These are phyloP conservation scores for Emys orbicularis DNA, from an alignment of 2,797 vertebrate species.

Conservation along the genomic window DNA sequence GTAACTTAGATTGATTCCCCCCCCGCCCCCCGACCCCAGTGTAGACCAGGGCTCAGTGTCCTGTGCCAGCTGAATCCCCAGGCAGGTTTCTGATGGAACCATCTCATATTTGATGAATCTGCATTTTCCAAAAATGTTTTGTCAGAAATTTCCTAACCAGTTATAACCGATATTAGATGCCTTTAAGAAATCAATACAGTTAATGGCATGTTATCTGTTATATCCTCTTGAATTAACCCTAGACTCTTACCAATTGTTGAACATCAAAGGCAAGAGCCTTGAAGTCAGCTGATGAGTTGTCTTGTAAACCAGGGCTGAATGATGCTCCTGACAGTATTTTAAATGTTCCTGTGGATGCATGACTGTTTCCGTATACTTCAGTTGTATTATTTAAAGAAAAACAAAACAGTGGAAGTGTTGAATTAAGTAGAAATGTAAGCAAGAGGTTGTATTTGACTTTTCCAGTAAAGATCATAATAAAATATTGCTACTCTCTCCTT, in stretches of 20 bases:
- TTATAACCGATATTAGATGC: not conserved
- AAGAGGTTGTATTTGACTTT: not conserved
- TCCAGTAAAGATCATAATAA: not conserved
- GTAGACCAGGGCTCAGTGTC: not conserved
- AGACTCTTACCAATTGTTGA: constrained; percentile 80
- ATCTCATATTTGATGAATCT: not conserved
- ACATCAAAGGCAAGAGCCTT: constrained; percentile 85
- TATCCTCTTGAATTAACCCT: not conserved
- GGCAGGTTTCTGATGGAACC: not conserved
- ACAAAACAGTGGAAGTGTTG: not conserved
- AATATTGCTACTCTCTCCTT: not conserved
- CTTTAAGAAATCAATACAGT: not conserved
- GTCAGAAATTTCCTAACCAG: not conserved
- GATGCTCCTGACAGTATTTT: constrained; percentile 79
- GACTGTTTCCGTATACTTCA: constrained; percentile 19
- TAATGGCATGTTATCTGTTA: not conserved
- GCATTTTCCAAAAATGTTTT: not conserved
- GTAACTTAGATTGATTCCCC: no score
- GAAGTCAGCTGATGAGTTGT: constrained; percentile 79
- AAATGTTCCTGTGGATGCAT: constrained; percentile 69
- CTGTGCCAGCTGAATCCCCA: not conserved
- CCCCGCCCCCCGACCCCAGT: no score
- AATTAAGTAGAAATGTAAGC: not conserved
- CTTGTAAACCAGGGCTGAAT: constrained; percentile 75
- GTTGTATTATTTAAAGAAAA: constrained; percentile 60